Conservation (phyloP, 92 coral and sea anemone species). For the Epizoanthus illoricatus region DNA sequence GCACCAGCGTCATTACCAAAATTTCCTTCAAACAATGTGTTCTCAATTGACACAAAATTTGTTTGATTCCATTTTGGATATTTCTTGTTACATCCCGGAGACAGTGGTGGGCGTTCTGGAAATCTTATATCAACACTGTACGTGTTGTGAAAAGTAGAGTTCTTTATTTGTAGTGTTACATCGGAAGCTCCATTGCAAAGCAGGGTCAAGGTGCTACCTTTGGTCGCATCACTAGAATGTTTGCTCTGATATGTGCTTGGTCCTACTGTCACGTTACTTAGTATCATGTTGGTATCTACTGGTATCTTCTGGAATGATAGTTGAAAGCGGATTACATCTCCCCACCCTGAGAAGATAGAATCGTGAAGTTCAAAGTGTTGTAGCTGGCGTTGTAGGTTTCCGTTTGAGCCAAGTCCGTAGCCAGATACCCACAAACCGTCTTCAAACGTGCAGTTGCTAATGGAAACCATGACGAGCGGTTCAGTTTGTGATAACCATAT, state of each 20-base stretch:
- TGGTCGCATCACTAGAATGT: neutral
- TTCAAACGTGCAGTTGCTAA: neutral
- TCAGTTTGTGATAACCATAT: neutral
- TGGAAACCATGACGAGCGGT: neutral
- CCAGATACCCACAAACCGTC: slow-evolving; percentile 6
- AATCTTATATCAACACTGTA: neutral
- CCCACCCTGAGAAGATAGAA: slow-evolving; percentile 14
- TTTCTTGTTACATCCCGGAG: slow-evolving; percentile 15
- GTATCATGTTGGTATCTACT: neutral
- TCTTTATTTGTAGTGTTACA: neutral
- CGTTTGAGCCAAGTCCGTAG: neutral
- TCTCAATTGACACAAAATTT: slow-evolving; percentile 34
- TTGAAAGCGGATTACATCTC: slow-evolving; percentile 8
- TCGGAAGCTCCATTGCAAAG: neutral
- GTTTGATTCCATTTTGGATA: slow-evolving; percentile 49
- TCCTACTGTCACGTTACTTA: neutral
- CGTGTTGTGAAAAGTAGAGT: slow-evolving; percentile 13
- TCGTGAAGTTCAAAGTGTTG: slow-evolving; percentile 9
- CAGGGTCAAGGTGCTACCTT: neutral
- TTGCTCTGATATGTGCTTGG: neutral
- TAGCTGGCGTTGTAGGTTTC: neutral
- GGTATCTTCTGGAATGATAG: neutral
- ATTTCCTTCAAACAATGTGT: slow-evolving; percentile 36
- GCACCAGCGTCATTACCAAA: slow-evolving; percentile 42
- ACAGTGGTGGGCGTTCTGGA: slow-evolving; percentile 12